Evolutionary conservation across 2,888 invertebrate genomes (phyloP).

Genomic region (Drosophila atroscutellata): DNA sequence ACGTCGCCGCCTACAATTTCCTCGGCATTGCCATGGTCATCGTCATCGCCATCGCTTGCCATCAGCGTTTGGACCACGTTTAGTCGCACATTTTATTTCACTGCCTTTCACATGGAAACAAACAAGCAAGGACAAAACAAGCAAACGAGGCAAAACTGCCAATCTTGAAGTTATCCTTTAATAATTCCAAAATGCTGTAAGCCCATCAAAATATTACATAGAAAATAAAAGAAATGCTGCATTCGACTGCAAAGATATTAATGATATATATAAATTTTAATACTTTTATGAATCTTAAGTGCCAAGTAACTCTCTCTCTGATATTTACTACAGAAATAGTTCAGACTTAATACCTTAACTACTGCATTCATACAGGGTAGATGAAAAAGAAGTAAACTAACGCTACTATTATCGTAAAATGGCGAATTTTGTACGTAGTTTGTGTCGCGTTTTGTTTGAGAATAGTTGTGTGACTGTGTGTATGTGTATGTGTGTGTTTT

Average conservation of each 20-base stretch:
- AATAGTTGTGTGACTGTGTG: conserved; percentile 11
- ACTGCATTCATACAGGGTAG: conserved; percentile 25
- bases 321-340: neutral
- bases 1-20: conserved; percentile 43
- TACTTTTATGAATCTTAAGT: neutral
- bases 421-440: conserved; percentile 56
- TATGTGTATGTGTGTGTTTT: conserved; percentile 29
- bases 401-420: conserved; percentile 46
- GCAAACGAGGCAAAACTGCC: neutral
- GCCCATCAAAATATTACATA: neutral
- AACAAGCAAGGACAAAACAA: conserved; percentile 25
- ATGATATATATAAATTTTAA: neutral
- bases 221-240: neutral
- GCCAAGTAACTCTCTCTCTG: neutral
- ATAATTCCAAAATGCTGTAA: neutral
- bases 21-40: conserved; percentile 56
- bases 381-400: conserved; percentile 41
- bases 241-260: neutral
- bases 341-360: neutral
- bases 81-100: conserved; percentile 67
- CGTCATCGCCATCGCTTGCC: conserved; percentile 47
- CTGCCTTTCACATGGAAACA: conserved; percentile 35
- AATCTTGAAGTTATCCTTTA: conserved; percentile 13
- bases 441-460: conserved; percentile 23
- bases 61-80: conserved; percentile 59